Conservation (phyloP, 2,888 invertebrate genomes). For the Pandemis corylana region DNA sequence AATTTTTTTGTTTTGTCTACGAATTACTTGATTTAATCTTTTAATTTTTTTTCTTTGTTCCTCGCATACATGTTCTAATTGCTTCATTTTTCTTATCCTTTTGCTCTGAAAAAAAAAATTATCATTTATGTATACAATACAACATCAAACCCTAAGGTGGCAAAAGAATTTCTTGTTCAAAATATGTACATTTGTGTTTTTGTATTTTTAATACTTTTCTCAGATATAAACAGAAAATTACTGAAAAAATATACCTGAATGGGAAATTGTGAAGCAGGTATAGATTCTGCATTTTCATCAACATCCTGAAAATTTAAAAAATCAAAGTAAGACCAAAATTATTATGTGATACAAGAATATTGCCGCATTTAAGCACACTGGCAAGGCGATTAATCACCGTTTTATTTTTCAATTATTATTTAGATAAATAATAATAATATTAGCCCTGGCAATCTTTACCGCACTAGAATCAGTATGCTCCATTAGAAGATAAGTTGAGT, state of each 20-base stretch:
- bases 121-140: background rate
- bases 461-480: background rate
- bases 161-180: no score
- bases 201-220: no score
- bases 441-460: background rate
- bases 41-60: background rate
- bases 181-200: no score
- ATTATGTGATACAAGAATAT: background rate
- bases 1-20: background rate
- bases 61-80: background rate
- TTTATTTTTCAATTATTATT: background rate
- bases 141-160: no score
- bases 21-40: background rate
- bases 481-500: background rate
- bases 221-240: no score
- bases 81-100: background rate
- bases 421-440: background rate
- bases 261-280: background rate
- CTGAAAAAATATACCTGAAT: no score
- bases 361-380: no score
- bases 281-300: background rate
- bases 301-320: background rate
- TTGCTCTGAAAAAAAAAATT: background rate
- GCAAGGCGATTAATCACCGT: background rate
- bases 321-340: background rate